Evolutionary conservation across 2,113 vertebrate genomes (phyloP).

Genomic region (Myxocyprinus asiaticus): DNA sequence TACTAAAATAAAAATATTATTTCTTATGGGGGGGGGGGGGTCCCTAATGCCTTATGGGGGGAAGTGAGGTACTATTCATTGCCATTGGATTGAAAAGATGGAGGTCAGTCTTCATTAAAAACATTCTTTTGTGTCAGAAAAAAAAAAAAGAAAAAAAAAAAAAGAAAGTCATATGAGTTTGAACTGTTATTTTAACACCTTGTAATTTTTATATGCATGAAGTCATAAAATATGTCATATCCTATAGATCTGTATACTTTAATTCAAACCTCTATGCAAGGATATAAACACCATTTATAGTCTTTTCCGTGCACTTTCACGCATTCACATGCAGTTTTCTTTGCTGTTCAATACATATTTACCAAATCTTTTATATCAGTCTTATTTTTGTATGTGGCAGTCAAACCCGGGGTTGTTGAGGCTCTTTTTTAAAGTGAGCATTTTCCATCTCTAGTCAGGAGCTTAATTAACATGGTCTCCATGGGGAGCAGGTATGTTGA

Average conservation of each 20-base stretch:
- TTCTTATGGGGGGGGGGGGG: too few relatives aligned
- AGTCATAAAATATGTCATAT: not conserved
- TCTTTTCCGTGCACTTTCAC: too few relatives aligned
- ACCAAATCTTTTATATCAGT: slow-evolving; percentile 6
- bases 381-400: slow-evolving; percentile 44
- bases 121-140: too few relatives aligned
- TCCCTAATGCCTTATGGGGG: too few relatives aligned
- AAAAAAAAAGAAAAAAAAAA: too few relatives aligned
- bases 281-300: not conserved
- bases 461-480: slow-evolving; percentile 64
- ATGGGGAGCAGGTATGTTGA: slow-evolving; percentile 52
- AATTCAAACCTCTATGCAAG: not conserved
- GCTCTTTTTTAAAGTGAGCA: slow-evolving; percentile 60
- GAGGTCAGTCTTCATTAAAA: too few relatives aligned
- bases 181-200: slow-evolving; percentile 3
- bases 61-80: too few relatives aligned
- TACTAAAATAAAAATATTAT: too few relatives aligned
- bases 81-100: too few relatives aligned
- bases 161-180: too few relatives aligned
- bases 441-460: slow-evolving; percentile 59
- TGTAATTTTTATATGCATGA: slow-evolving; percentile 14
- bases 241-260: not conserved
- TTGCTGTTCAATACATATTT: not conserved
- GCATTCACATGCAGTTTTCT: not conserved
- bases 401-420: slow-evolving; percentile 42